Base-by-base conservation (phyloP, 2,113 vertebrate genomes). In the Chaenogobius annularis region DNA sequence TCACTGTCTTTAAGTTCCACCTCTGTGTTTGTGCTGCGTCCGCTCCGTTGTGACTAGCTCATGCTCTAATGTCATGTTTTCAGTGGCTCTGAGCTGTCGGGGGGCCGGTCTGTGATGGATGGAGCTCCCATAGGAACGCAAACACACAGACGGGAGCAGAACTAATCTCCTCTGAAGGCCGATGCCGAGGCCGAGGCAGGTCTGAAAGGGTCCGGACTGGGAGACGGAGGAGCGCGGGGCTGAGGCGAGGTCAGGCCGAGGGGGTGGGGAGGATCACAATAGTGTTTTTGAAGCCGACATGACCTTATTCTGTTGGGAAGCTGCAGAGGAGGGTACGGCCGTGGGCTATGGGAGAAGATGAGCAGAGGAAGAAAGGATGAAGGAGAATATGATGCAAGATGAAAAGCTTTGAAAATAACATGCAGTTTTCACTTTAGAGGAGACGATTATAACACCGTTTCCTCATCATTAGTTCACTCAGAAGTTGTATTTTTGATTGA, bases 91-190 rank as follows among this genome's bases (percentile, higher is more conserved):
- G 17, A 55, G 69, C 84, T 81, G 87, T 90, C 89, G 86, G 35
- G 78, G 86, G 35, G 78, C 26, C 58, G 2, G 13, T 22, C 26
- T 62, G 64, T 90, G 89, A 90, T 87, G 48, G 78, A 90, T 85
- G 90, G 79, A 77, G 78, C 75, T 78, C 78, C 55, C 68, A 54
- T 72, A 54, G 66, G 64, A 58, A 59, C 70, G 63, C 66, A 66
- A 68, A 69, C 11, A 20, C 85, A 85, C 83, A 75, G 22, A 22
- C 52, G n/a, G 40, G 68, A 83, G 84, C 85, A 83, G 77, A 78
- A 72, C 87, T 82, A 90, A 91, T 91, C 80, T 58, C 83, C 70
- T 80, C 80, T 79, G 77, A 81, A 73, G 70, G 71, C 63, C 23
- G 61, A 66, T n/a, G 63, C 35, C 48, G 72, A 48, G 73, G 81